Evolutionary conservation across 2,113 vertebrate genomes (phyloP).

Genomic region (Pelecanus crispus): DNA sequence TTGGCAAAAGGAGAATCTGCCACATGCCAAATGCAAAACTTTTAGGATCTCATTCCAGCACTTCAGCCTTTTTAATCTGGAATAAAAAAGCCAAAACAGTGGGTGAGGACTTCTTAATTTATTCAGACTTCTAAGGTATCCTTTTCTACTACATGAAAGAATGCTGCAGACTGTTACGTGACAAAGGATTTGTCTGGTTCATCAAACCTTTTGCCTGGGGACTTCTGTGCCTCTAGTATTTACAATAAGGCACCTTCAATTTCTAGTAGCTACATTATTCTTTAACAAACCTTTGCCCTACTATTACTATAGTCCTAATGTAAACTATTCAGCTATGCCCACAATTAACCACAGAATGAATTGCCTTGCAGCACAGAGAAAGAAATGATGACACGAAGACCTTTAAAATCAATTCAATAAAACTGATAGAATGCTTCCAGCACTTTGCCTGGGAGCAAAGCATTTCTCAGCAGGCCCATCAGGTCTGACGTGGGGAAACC

Average conservation of each 20-base stretch:
- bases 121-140: background rate
- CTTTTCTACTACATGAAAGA: background rate
- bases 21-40: background rate
- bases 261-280: slow-evolving; percentile 29
- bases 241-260: slow-evolving; percentile 40
- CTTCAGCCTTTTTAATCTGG: background rate
- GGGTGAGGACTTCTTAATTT: background rate
- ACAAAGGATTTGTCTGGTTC: slow-evolving; percentile 39
- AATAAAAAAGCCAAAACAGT: background rate
- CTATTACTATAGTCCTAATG: slow-evolving; percentile 15
- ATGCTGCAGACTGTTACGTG: background rate
- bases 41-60: background rate
- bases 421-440: slow-evolving; percentile 14
- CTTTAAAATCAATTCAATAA: slow-evolving; percentile 30
- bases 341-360: slow-evolving; percentile 30
- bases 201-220: slow-evolving; percentile 2
- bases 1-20: background rate
- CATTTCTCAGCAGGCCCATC: slow-evolving; percentile 31
- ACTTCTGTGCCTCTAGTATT: background rate
- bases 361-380: slow-evolving; percentile 17
- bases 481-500: background rate
- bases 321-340: slow-evolving; percentile 28
- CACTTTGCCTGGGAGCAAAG: slow-evolving; percentile 11
- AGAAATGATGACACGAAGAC: background rate
- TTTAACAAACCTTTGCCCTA: slow-evolving; percentile 18